Base-by-base conservation (phyloP, 2,113 vertebrate genomes). In the Spheniscus mendiculus region DNA sequence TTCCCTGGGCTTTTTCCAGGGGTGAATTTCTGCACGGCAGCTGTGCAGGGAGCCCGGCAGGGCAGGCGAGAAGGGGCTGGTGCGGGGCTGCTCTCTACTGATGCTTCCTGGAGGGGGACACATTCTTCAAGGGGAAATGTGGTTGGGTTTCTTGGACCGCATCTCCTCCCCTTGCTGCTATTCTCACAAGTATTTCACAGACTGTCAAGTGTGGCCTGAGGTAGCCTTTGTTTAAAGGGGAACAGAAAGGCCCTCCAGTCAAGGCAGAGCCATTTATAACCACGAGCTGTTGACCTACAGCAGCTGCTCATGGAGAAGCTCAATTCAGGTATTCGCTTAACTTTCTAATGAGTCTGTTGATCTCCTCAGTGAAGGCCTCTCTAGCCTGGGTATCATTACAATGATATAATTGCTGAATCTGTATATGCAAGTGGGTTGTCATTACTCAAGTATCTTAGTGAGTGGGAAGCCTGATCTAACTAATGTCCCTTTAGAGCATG, bases 81-180 rank as follows among this genome's bases (percentile, higher is more conserved):
- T 0, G 0, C 5, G 5, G 45, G 34, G 38, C 52, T 77, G 82
- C 45, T 92, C 22, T 76, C 44, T 67, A 21, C 73, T 83, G 61
- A 15, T 2, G 2, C 12, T 19, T 94, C 58, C 70, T 79, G 38
- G 32, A 66, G 81, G 4, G 45, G 70, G 14, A 11, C 59, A 55
- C 1, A 5, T 80, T 89, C 53, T 73, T 91, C 58, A 77, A 93
- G 82, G 89, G 94, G 94, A 96, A 96, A 62, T 90, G 89, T 87
- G 82, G 91, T 95, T 79, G 74, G 12, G 87, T 87, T 93, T 91
- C 62, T 90, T 77, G 94, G 93, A 96, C 91, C 81, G 1, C 84
- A 89, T 96, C 74, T 97, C 96, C 91, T 96, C 70, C 91, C 55
- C 70, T 90, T 45, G 83, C 67, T 93, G 87, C 70, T 91, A 0